Evolutionary conservation across 1,140 invertebrate species (phyloP).

Genomic region (Ruditapes philippinarum): DNA sequence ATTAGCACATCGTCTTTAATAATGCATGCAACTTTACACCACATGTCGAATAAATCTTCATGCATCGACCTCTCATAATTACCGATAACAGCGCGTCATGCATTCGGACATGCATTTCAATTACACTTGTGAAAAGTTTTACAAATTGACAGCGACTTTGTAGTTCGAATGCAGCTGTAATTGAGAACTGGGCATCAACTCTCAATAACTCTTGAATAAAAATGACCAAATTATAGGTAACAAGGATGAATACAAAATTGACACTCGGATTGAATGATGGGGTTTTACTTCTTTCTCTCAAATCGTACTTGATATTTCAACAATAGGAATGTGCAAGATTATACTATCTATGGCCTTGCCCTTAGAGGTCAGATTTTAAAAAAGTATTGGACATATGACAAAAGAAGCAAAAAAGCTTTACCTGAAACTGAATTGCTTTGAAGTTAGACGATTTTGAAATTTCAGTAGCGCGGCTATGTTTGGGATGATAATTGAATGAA

Average conservation of each 20-base stretch:
- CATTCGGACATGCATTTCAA: conserved; percentile 64
- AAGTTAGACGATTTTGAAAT: neutral
- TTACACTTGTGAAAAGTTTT: conserved; percentile 56
- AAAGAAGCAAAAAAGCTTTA: neutral
- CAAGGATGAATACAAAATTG: conserved; percentile 19
- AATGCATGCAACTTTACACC: conserved; percentile 67
- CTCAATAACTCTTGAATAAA: conserved; percentile 60
- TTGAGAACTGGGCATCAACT: neutral
- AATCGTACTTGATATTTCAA: conserved; percentile 27
- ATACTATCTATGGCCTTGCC: conserved; percentile 6
- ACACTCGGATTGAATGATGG: conserved; percentile 51
- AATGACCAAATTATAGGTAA: conserved; percentile 70
- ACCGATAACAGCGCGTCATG: conserved; percentile 10
- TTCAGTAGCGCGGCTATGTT: neutral
- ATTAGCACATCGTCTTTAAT: conserved; percentile 54
- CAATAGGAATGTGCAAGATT: conserved; percentile 55
- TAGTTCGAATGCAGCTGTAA: conserved; percentile 52
- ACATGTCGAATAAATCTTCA: conserved; percentile 23
- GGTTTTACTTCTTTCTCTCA: conserved; percentile 23
- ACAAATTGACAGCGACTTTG: conserved; percentile 48
- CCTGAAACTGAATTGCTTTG: neutral
- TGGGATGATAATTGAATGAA: conserved; percentile 25
- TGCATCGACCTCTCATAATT: conserved; percentile 52
- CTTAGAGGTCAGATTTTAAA: conserved; percentile 16
- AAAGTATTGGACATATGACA: neutral